Evolutionary conservation across 2,113 vertebrate genomes (phyloP), one percentile per base, ranked within the genome.

Genomic region (Phylloscopus trochiloides): DNA sequence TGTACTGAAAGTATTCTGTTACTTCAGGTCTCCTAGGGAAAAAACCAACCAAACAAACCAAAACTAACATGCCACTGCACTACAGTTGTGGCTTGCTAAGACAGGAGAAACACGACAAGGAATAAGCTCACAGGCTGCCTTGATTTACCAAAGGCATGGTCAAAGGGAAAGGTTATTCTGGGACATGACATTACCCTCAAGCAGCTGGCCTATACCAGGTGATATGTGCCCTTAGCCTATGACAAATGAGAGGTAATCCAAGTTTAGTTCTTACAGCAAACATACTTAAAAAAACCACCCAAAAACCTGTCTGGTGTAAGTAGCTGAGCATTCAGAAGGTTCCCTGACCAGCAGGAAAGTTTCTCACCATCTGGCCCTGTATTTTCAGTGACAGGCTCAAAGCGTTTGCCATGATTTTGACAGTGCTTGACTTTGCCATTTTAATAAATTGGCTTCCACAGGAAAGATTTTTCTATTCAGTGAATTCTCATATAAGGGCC

Each of bases 391-490:
- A 93, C 47, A 88, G 38, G 67, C 55, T 83, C 88, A 50, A 84
- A 95, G 77, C 24, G 55, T 40, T 94, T 86, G 34, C 84, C 8
- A 11, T 51, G 51, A 89, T 81, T 94, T 89, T 91, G 77, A 81
- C 77, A 78, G 57, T 72, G 52, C 65, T 67, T 72, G 77, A 89
- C 65, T 65, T 87, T 55, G 68, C 73, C 28, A 19, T 72, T 96
- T 94, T 82, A 94, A 75, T 88, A 90, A 90, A n/a, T 8, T 88
- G 62, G 36, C 52, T 93, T 93, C 66, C 32, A 90, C 67, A 85
- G 25, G 32, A 52, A 75, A 87, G 40, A 22, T 72, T 78, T 63
- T 75, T 38, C 57, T 5, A 0, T 54, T 71, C 63, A 58, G 45
- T 70, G 50, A 83, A 54, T 57, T 70, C 13, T 76, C 72, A 65